Base-by-base conservation (phyloP, 2,888 invertebrate genomes). In the Brachynemurus nebulosus region DNA sequence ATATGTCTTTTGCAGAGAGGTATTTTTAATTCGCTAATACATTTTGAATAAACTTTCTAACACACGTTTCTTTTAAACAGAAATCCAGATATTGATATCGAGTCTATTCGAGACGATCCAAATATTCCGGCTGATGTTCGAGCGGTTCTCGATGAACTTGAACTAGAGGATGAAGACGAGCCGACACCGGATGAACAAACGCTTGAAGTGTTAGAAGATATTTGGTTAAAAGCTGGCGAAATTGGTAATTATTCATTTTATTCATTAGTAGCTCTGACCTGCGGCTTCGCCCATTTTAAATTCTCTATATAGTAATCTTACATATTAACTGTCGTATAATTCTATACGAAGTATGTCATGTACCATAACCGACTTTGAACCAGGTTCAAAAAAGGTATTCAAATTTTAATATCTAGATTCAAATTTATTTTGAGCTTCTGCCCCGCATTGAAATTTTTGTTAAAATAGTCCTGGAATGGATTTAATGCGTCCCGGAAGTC, bases 181-280 rank as follows among this genome's bases (percentile, higher is more conserved):
- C 57, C 64, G 44, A 60, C 64, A 46, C 78, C 80, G 0, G 82
- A 82, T 56, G 84, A 83, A 53, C 74, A 77, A 36, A 80, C 81
- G 50, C 58, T 83, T 23, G 82, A 81, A 60, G 82, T 74, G 4
- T 64, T 84, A 3, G 83, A 83, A 63, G 83, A 84, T 55, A 82
- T 84, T 52, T 85, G 83, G 81, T 57, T 82, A 9, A 85, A 84
- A 65, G 84, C 84, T 23, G 83, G 81, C 38, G 83, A 84, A 65
- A 80, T 83, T 65, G 82, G 72, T 73, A 58, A 59, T 56, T 50
- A n/a, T n/a, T n/a, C n/a, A n/a, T n/a, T n/a, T n/a, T n/a, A n/a
- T n/a, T n/a, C n/a, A n/a, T n/a, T n/a, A n/a, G n/a, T n/a, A n/a
- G n/a, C n/a, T n/a, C n/a, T n/a, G n/a, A n/a, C n/a, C n/a, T n/a